Base-by-base conservation (phyloP, 2,113 vertebrate genomes). In the Mobula birostris region DNA sequence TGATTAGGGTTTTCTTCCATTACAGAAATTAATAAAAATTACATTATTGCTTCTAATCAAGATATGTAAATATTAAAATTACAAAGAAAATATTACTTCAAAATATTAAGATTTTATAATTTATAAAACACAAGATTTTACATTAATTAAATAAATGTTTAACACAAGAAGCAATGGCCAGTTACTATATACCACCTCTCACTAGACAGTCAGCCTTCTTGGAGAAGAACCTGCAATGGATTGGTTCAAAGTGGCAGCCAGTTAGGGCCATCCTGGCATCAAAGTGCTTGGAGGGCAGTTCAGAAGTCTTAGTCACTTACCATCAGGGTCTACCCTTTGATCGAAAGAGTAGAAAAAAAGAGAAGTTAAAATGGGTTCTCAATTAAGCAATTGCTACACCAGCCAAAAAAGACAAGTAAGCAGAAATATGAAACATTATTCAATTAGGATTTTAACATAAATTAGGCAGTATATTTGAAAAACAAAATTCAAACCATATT, bases 261-360 rank as follows among this genome's bases (percentile, higher is more conserved):
- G 97, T 97, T 97, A 97, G 97, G 97, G 97, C 96, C 97, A 97
- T 97, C 97, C 97, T 97, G 97, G 97, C 97, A 98, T 97, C 97
- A 96, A 97, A 97, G 96, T 96, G 95, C 96, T 97, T 96, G 97
- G 97, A 97, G 97, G 97, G 97, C 96, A 97, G 97, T 93, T 93
- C 91, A 97, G 97, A 97, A 96, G 97, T 97, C 97, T 98, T 97
- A 98, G 97, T 97, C 97, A 98, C 97, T 97, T 98, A 98, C 97
- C 97, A 97, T 98, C 97, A 97, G 97, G 97, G 97, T 97, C 97
- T 97, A 97, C 97, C 97, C 97, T 98, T 98, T 95, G 97, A 97
- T 98, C 96, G 97, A 98, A 97, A 98, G 97, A 97, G 97, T 97
- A 97, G 97, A 98, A 97, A 97, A 97, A 97, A 74, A 93, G 70